Evolutionary conservation across 2,113 vertebrate genomes (phyloP), one percentile per base, ranked within the genome.

Genomic region (Arvicanthis niloticus): DNA sequence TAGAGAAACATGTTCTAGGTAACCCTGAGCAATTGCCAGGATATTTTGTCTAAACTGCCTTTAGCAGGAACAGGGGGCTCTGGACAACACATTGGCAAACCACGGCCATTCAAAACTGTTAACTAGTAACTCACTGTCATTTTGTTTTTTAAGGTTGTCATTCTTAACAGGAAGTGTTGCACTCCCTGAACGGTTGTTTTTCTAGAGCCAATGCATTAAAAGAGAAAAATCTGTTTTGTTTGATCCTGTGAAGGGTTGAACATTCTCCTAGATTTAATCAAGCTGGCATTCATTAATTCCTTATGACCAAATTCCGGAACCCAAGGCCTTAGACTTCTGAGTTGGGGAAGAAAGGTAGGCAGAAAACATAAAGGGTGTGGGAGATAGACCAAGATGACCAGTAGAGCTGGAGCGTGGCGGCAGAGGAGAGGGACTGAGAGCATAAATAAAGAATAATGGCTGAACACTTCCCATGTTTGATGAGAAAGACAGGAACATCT

Each of bases 41-140:
- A 42, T 68, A 51, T 91, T 85, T 85, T 80, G 51, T 60, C 93
- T 89, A 65, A 93, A 86, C 13, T 40, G 88, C 91, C 82, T 58
- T 48, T 7, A 70, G 82, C 76, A 56, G 48, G 56, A 93, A 67
- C 31, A 26, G 42, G 34, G 26, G 53, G 21, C 31, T 45, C 67
- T 75, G 53, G 15, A 68, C 62, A 60, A 10, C 65, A 53, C 76
- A 17, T 37, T 0, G 7, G 48, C 1, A 34, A 31, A 19, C 53
- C 68, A n/a, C 34, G n/a, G 6, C 86, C 62, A 1, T 1, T 53
- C 13, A 8, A 22, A 70, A 17, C 58, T 3, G 42, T 31, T 48
- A 45, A 24, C 24, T 1, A 16, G 87, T 68, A 15, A 34, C 78
- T 58, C 40, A 6, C 34, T 26, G 68, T 85, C 58, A 12, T n/a